Evolutionary conservation across 2,888 invertebrate genomes (phyloP), one percentile per base, ranked within the genome.

Genomic region (Cheiracanthium punctorium): DNA sequence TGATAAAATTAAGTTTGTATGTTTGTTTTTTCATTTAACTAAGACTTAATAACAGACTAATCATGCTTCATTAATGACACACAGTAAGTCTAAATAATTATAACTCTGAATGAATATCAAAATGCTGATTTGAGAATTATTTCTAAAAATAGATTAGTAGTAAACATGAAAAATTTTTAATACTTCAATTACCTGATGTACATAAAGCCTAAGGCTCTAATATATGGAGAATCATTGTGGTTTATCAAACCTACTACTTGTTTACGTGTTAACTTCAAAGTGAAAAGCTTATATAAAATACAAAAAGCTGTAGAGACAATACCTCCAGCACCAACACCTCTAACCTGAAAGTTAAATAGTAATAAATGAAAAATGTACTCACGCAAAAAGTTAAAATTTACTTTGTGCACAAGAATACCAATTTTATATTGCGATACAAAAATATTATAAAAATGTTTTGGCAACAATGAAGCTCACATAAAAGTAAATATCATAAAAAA

Each of bases 241-340:
- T 96, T 96, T 89, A 99, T 94, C 88, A 99, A 94, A 80, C 98
- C 98, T 91, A 97, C 97, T 89, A 99, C 94, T 93, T 99, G 99
- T 92, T 99, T 99, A 88, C 98, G 94, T n/a, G 99, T 99, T 89
- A 99, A 93, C 90, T 96, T 95, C 90, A 99, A 93, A 0, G 99
- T 99, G 93, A 97, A 99, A 88, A 99, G 93, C 93, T 99, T 99
- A 93, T 98, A 99, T 41, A 99, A 94, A n/a, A 99, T 94, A 92
- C 99, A 99, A 93, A 96, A 99, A 0, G 99, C 99, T 85, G 99
- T 98, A n/a, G 98, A 98, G 28, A 99, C 99, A 88, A 99, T 99
- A 73, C 99, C 99, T 76, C 99, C 99, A 58, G 99, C 99, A 52
- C 99, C 99, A 37, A 99, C 99, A 33, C 99, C 99, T 89, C 99